These are phyloP conservation scores for Zosterops hypoxanthus DNA, from an alignment of 2,113 vertebrate species.

Conservation along the genomic window DNA sequence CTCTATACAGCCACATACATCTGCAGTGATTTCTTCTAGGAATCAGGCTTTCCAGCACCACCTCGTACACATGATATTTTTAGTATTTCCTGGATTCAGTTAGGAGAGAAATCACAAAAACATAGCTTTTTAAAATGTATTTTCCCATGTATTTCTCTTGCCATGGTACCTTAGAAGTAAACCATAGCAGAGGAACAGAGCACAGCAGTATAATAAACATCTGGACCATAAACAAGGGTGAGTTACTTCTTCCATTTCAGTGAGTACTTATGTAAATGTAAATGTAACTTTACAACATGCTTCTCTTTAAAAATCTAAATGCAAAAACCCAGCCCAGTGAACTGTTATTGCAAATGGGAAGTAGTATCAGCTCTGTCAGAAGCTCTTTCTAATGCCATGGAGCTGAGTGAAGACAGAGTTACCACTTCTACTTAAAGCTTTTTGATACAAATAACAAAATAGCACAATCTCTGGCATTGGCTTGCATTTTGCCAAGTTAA, in stretches of 20 bases:
- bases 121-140: not conserved
- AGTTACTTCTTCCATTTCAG: not conserved
- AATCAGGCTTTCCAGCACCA: not conserved
- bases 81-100: not conserved
- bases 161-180: not conserved
- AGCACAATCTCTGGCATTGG: not conserved
- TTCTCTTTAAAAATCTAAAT: not conserved
- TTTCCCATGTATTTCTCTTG: not conserved
- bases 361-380: not conserved
- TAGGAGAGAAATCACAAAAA: not conserved
- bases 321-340: not conserved
- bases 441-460: not conserved
- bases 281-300: not conserved
- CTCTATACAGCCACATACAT: not conserved
- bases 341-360: not conserved
- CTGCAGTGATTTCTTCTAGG: not conserved
- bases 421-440: not conserved
- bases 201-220: not conserved
- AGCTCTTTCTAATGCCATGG: not conserved
- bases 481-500: not conserved
- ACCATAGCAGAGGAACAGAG: not conserved
- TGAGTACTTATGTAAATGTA: not conserved
- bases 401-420: not conserved
- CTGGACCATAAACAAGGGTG: not conserved
- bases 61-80: not conserved